Conservation (phyloP, 2,113 vertebrate genomes). For the Eulemur macaco region DNA sequence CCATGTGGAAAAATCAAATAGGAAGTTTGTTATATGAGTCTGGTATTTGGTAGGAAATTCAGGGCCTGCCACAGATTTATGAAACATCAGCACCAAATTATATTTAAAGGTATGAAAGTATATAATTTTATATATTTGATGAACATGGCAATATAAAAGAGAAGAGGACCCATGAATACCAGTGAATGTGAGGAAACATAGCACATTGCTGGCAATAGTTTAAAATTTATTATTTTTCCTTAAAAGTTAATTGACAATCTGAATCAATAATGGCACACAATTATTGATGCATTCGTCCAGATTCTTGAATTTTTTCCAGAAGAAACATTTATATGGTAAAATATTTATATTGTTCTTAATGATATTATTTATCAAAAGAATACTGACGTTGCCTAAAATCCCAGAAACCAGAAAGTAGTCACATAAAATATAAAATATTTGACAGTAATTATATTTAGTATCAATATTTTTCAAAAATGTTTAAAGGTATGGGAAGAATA, state of each 20-base stretch:
- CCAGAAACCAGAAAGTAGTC: neutral
- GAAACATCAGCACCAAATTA: neutral
- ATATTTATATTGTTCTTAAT: neutral
- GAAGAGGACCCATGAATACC: neutral
- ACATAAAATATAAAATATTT: neutral
- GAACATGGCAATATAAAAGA: neutral
- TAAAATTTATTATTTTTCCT: neutral
- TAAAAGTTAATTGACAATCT: neutral
- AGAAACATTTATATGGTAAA: neutral
- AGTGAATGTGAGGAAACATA: neutral
- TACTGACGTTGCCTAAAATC: neutral
- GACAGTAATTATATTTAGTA: neutral
- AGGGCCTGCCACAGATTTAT: neutral
- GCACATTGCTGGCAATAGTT: neutral
- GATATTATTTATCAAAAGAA: neutral
- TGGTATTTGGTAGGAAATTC: neutral
- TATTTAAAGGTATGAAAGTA: neutral
- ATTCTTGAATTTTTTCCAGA: neutral
- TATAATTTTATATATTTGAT: neutral
- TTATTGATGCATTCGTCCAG: neutral
- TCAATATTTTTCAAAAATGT: neutral
- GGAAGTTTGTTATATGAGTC: neutral
- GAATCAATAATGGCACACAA: neutral
- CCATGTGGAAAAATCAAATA: neutral
- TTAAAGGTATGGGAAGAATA: neutral